These are phyloP conservation scores for Marcusenius ussheri DNA, from an alignment of 2,113 vertebrate species.

Conservation along the genomic window DNA sequence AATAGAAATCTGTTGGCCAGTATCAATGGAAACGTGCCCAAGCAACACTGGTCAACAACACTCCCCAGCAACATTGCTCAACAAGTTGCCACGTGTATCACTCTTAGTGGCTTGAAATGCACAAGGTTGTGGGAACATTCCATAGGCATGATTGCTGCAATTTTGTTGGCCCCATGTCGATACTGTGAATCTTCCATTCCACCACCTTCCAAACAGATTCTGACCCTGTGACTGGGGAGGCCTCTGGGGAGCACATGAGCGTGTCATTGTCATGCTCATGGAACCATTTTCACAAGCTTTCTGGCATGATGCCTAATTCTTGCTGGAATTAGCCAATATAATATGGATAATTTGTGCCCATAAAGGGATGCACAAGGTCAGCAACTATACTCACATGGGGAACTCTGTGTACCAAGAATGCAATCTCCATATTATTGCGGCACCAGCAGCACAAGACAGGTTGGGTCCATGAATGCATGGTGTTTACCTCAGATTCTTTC, in stretches of 20 bases:
- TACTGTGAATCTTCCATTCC: neutral
- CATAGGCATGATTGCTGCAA: neutral
- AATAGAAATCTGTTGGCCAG: neutral
- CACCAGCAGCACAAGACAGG: neutral
- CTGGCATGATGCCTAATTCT: neutral
- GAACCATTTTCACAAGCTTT: neutral
- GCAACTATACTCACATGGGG: neutral
- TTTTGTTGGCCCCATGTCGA: neutral
- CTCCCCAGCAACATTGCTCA: neutral
- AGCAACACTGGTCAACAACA: neutral
- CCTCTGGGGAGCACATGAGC: neutral
- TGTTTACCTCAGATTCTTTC: neutral
- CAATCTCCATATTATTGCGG: neutral
- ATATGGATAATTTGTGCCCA: too few species aligned
- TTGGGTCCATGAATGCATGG: neutral
- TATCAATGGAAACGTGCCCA: neutral
- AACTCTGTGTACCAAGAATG: neutral
- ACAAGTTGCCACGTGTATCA: neutral
- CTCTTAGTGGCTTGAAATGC: neutral
- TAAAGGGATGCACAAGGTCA: neutral
- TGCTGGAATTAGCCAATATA: neutral
- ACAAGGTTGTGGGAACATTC: neutral
- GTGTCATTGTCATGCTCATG: neutral
- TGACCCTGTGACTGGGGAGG: neutral
- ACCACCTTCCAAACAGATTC: neutral